A percentile compares a stretch with the other conserved stretches of the same genome.
Evolutionary conservation across 35 echinoderm and acorn worm species (phyloP).

Genomic region (Holothuria glaberrima): DNA sequence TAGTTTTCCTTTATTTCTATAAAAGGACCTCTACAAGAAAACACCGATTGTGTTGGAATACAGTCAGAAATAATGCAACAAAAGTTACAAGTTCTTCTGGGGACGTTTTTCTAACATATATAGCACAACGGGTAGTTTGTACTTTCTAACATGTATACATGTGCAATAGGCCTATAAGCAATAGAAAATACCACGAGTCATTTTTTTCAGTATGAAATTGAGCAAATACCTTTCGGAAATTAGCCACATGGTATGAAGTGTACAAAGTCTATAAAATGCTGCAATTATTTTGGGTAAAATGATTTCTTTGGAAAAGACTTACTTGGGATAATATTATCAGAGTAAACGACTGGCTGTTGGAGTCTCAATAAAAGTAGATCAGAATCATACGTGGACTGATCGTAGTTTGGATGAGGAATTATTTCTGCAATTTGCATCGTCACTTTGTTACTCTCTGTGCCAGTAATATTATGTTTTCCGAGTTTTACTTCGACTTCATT

Average conservation of each 20-base stretch:
- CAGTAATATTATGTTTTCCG: constrained; percentile 57
- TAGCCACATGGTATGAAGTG: too few relatives aligned
- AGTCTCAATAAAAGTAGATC: constrained; percentile 87
- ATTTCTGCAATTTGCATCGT: constrained; percentile 58
- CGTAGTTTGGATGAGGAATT: constrained; percentile 77
- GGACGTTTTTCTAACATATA: too few relatives aligned
- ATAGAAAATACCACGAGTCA: too few relatives aligned
- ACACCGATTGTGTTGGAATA: too few relatives aligned
- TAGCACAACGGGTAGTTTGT: too few relatives aligned
- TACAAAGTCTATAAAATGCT: too few relatives aligned
- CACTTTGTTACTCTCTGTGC: constrained; percentile 17
- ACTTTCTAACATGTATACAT: background rate
- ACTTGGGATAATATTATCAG: constrained; percentile 94
- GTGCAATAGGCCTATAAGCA: too few relatives aligned
- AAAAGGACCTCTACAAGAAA: too few relatives aligned
- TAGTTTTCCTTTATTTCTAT: too few relatives aligned
- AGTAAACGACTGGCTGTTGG: constrained; percentile 71
- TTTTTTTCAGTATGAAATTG: too few relatives aligned
- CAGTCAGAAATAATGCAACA: too few relatives aligned
- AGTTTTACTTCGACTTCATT: constrained; percentile 66
- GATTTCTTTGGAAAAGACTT: constrained; percentile 27
- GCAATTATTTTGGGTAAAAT: background rate
- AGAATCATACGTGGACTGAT: constrained; percentile 74
- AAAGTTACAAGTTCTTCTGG: too few relatives aligned
- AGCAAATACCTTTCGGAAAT: background rate